Conservation (phyloP, 2,888 invertebrate genomes). For the Chrysolina oricalcia region DNA sequence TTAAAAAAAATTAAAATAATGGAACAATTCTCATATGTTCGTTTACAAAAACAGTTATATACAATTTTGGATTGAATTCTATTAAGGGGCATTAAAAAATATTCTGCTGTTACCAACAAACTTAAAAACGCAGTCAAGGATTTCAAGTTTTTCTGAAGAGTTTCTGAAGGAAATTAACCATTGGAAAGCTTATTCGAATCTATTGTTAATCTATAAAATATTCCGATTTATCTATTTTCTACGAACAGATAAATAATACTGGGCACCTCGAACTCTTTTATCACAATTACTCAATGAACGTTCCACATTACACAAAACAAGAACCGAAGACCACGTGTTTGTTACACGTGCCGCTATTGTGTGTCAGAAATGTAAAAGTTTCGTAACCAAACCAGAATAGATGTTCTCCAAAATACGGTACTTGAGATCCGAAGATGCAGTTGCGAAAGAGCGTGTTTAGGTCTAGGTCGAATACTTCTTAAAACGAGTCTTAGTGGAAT, state of each 20-base stretch:
- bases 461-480: slow-evolving; percentile 39
- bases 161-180: too few species aligned
- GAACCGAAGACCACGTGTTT: neutral
- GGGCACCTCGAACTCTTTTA: neutral
- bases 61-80: too few species aligned
- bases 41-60: too few species aligned
- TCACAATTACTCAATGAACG: slow-evolving; percentile 2
- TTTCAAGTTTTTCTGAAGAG: too few species aligned
- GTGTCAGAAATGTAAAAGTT: neutral
- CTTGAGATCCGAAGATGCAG: neutral
- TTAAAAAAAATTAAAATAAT: too few species aligned
- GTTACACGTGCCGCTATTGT: slow-evolving; percentile 1
- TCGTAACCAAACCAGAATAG: slow-evolving; percentile 19
- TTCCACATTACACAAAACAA: neutral
- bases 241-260: neutral
- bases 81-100: too few species aligned
- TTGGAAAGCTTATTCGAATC: too few species aligned
- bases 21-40: too few species aligned
- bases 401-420: slow-evolving; percentile 11
- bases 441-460: slow-evolving; percentile 39
- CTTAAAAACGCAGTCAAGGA: too few species aligned
- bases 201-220: neutral
- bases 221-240: neutral
- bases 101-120: too few species aligned
- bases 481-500: slow-evolving; percentile 1